Conservation (phyloP, 2,888 invertebrate genomes). For the Thelaira solivaga region DNA sequence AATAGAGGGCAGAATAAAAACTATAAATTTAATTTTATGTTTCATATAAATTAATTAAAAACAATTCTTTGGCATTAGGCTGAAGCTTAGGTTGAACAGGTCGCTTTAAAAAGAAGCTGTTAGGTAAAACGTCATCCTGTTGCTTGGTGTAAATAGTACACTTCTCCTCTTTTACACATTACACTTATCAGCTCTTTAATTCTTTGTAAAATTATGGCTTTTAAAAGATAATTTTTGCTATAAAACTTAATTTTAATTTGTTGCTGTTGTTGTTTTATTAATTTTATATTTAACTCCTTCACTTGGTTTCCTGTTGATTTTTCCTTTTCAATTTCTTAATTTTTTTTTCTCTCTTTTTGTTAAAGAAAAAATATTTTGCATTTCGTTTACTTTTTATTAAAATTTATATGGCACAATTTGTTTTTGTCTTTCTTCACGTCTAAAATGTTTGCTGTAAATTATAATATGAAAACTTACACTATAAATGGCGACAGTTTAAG, state of each 20-base stretch:
- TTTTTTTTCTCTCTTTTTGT: too few species aligned
- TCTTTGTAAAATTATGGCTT: too few species aligned
- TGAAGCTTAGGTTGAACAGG: too few species aligned
- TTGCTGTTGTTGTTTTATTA: neutral
- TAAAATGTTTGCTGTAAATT: slow-evolving; percentile 55
- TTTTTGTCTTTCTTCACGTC: slow-evolving; percentile 23
- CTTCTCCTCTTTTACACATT: too few species aligned
- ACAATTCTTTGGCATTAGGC: too few species aligned
- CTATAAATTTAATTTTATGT: too few species aligned
- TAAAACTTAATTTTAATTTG: neutral
- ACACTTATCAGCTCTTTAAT: too few species aligned
- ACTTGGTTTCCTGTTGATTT: slow-evolving; percentile 35
- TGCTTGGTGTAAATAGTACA: too few species aligned
- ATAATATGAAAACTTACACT: slow-evolving; percentile 56
- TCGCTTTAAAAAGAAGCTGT: too few species aligned
- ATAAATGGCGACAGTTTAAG: slow-evolving; percentile 64
- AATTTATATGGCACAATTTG: slow-evolving; percentile 44
- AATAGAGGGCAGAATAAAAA: too few species aligned
- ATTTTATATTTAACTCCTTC: slow-evolving; percentile 23
- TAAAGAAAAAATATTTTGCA: neutral
- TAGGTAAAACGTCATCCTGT: too few species aligned
- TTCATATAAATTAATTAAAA: too few species aligned
- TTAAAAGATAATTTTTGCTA: neutral
- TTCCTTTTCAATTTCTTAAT: neutral
- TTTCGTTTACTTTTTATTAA: slow-evolving; percentile 23